These are phyloP conservation scores for Eupsittula cactorum DNA, from an alignment of 2,113 vertebrate species.

Conservation along the genomic window DNA sequence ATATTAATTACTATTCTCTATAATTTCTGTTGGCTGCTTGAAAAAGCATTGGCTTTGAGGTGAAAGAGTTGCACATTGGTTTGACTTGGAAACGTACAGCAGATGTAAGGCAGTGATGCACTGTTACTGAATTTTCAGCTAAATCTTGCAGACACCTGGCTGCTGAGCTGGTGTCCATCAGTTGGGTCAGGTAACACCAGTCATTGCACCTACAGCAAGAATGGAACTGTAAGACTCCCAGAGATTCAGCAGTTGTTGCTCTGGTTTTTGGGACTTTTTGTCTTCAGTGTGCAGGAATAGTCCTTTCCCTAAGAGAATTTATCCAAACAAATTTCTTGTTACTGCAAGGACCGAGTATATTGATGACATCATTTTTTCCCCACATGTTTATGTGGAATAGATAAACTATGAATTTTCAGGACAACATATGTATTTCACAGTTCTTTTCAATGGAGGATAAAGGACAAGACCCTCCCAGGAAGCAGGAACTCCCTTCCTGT, in stretches of 20 bases:
- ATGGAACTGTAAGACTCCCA: background rate
- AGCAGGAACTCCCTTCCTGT: background rate
- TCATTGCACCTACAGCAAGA: background rate
- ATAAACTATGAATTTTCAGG: background rate
- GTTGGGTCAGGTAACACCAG: background rate
- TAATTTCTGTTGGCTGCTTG: background rate
- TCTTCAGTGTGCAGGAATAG: background rate
- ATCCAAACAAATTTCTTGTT: background rate
- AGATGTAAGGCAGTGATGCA: background rate
- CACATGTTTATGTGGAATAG: background rate
- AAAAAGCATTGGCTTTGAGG: background rate
- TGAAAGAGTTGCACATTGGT: background rate
- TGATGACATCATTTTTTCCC: background rate
- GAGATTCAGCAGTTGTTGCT: background rate
- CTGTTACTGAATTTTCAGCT: background rate
- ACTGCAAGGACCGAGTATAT: background rate
- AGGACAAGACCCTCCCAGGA: background rate
- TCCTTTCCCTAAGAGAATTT: background rate
- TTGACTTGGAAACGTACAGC: background rate
- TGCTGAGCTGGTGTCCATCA: background rate
- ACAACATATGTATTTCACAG: background rate
- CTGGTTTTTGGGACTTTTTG: background rate
- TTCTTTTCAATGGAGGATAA: background rate
- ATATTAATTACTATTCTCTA: background rate
- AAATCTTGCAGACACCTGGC: background rate